Base-by-base conservation (phyloP, 2,888 invertebrate genomes). In the Esperia sulphurella region DNA sequence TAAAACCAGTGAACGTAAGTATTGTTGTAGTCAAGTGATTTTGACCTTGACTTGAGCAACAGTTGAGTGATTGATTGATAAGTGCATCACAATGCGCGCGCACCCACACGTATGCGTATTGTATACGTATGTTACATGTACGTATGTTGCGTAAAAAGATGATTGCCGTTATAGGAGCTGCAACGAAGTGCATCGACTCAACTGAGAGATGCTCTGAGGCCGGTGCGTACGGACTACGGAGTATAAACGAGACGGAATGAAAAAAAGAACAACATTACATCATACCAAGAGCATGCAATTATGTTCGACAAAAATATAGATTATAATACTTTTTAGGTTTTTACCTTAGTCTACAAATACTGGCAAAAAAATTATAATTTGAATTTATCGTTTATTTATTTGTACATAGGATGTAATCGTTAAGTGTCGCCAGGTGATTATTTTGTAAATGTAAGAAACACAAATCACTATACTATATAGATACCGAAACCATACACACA, bases 131-230 rank as follows among this genome's bases (percentile, higher is more conserved):
- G n/a, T n/a, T n/a, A n/a, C n/a, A n/a, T n/a, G n/a, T 56, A 53
- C 61, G 59, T 49, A 49, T 51, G 61, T 74, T 72, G 68, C 69
- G 61, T 71, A 70, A 72, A 67, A 59, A 66, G 63, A 63, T 68
- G 70, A 74, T 64, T 74, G 71, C 78, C 73, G 79, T 77, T 79
- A 77, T 64, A 62, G 62, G 58, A 62, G 57, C 52, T 55, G 67
- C 65, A 65, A 53, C 60, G 56, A 48, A 64, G 63, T 72, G 69
- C 70, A 61, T 61, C 69, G 50, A 51, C 49, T 52, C 69, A 49
- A 51, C 49, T 52, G 49, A 14, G 12, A 29, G 33, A 14, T 33
- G 40, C 13, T 14, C 39, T 41, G 33, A 33, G 7, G 39, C n/a
- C 35, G 41, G 21, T 39, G 39, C 42, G 33, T 35, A 33, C 31